phyloP scores from a whole-genome alignment of 2,797 vertebrate species.

The Labeo calbasu region DNA sequence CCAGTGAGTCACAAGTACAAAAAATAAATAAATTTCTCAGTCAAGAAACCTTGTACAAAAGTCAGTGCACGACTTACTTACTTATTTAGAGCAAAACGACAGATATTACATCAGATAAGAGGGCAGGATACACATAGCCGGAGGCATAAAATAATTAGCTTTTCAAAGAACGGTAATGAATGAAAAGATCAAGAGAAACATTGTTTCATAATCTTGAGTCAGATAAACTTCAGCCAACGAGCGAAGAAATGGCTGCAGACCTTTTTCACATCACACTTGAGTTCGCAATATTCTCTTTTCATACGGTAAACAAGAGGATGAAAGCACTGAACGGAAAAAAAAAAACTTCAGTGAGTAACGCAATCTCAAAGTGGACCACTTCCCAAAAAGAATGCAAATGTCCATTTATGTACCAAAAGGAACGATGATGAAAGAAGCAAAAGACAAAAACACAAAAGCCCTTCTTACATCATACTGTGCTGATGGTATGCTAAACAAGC shows the following conservation, averaged over 20 bases:
- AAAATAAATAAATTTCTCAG: not conserved
- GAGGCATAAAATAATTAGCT: slow-evolving; percentile 25
- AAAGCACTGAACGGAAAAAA: slow-evolving; percentile 20
- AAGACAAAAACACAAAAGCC: slow-evolving; percentile 47
- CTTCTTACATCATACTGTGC: not conserved
- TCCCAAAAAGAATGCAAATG: slow-evolving; percentile 31
- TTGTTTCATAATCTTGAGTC: slow-evolving; percentile 29
- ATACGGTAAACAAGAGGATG: not conserved
- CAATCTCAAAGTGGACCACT: slow-evolving; percentile 20
- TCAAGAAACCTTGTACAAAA: not conserved
- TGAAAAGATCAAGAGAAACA: slow-evolving; percentile 14
- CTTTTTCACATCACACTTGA: not conserved
- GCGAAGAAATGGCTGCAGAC: slow-evolving; percentile 13
- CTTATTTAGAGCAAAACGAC: slow-evolving; percentile 16
- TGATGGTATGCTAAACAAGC: slow-evolving; percentile 44
- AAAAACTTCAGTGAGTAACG: slow-evolving; percentile 35
- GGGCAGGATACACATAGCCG: not conserved
- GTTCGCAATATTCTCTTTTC: slow-evolving; percentile 4
- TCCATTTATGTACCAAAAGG: not conserved
- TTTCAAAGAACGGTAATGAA: slow-evolving; percentile 26
- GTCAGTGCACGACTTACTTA: not conserved
- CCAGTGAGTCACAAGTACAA: not conserved
- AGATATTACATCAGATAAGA: slow-evolving; percentile 34
- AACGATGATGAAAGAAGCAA: slow-evolving; percentile 5
- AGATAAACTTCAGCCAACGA: slow-evolving; percentile 17